These are phyloP conservation scores for Sycophila sp. DNA, from an alignment of 1,140 invertebrate genomes.

Conservation along the genomic window DNA sequence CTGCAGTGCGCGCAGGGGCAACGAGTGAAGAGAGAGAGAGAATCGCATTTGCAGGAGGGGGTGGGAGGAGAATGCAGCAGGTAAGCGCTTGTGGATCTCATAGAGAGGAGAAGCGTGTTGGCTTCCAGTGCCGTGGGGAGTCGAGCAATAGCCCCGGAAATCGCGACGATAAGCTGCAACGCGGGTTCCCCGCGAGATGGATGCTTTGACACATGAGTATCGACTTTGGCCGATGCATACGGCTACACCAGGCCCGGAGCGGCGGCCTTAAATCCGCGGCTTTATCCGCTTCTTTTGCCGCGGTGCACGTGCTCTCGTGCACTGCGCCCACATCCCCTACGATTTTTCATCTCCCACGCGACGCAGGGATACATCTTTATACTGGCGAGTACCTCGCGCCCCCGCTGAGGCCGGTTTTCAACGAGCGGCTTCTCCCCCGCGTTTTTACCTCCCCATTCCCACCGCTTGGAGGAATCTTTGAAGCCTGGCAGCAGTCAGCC, in stretches of 20 bases:
- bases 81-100: constrained; percentile 37
- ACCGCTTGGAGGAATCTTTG: too few relatives aligned
- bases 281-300: background rate
- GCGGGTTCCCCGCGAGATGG: constrained; percentile 31
- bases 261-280: background rate
- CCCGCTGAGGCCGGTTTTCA: too few relatives aligned
- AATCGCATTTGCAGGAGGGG: constrained; percentile 19
- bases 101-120: too few relatives aligned
- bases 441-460: too few relatives aligned
- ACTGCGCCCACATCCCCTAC: background rate
- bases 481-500: too few relatives aligned
- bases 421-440: too few relatives aligned
- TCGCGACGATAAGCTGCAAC: constrained; percentile 24
- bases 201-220: constrained; percentile 22
- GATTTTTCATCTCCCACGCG: too few relatives aligned
- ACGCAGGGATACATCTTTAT: too few relatives aligned
- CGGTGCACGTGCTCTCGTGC: background rate
- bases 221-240: background rate
- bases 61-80: constrained; percentile 45
- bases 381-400: too few relatives aligned
- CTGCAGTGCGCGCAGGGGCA: too few relatives aligned
- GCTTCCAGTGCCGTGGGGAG: background rate
- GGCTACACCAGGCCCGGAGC: background rate
- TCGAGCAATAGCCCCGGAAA: constrained; percentile 1
- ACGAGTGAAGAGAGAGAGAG: constrained; percentile 21